phyloP scores from a whole-genome alignment of 2,113 vertebrate species.

The Elgaria multicarinata region DNA sequence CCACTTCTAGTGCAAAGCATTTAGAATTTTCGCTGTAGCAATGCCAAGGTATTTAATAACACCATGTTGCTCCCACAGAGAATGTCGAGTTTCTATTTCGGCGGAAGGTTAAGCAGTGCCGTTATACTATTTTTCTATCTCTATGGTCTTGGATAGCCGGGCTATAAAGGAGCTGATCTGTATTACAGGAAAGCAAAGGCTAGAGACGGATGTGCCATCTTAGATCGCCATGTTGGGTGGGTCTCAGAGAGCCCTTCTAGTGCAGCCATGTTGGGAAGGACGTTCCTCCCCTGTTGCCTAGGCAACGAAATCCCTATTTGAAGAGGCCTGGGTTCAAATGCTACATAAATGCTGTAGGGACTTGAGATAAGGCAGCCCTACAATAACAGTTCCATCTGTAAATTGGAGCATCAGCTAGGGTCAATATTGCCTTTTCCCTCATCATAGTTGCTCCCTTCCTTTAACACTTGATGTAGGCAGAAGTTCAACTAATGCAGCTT shows the following conservation, averaged over 20 bases:
- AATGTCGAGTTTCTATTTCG: background rate
- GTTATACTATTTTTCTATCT: background rate
- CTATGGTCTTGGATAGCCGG: background rate
- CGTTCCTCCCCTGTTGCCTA: background rate
- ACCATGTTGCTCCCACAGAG: background rate
- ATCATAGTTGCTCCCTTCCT: background rate
- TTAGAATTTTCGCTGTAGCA: no score
- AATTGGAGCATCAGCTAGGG: background rate
- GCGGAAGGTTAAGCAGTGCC: background rate
- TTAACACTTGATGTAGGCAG: background rate
- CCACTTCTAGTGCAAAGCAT: background rate
- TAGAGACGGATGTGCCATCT: no score
- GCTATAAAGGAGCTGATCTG: no score
- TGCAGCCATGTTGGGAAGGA: conserved; percentile 3
- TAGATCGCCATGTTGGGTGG: background rate
- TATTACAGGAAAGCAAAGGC: no score
- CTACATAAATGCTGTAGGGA: background rate
- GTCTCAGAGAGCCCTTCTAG: background rate
- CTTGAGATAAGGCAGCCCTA: background rate
- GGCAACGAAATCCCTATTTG: background rate
- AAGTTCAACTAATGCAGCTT: background rate
- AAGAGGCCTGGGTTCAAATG: background rate
- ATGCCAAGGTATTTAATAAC: no score
- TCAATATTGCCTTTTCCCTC: background rate
- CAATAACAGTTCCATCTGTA: background rate